These are phyloP conservation scores for Epizoanthus rinbou DNA, from an alignment of 92 coral and sea anemone species.

Conservation along the genomic window DNA sequence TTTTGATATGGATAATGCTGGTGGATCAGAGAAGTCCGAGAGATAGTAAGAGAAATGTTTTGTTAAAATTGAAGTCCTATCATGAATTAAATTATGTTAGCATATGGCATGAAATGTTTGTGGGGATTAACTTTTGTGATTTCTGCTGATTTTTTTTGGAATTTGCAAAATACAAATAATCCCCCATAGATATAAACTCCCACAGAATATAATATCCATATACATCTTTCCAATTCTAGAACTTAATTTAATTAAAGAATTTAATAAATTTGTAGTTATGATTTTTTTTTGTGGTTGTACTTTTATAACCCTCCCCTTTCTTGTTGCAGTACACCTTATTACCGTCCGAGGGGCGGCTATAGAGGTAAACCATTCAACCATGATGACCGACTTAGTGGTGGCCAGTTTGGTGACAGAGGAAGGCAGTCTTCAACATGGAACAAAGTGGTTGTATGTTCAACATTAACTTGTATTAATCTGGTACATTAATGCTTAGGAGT, in stretches of 20 bases:
- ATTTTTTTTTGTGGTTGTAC: not conserved
- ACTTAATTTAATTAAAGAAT: no score
- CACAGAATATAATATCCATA: no score
- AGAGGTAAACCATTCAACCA: conserved; percentile 26
- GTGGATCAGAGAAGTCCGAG: conserved; percentile 30
- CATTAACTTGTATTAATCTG: no score
- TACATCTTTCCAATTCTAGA: not conserved
- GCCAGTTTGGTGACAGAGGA: conserved; percentile 19
- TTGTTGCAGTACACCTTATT: conserved; percentile 28
- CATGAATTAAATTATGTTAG: not conserved
- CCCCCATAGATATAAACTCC: no score
- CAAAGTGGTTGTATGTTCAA: conserved; percentile 33
- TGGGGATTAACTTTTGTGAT: no score
- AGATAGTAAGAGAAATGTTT: conserved; percentile 38
- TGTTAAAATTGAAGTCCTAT: not conserved
- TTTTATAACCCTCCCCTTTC: not conserved
- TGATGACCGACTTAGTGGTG: not conserved
- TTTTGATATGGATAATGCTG: conserved; percentile 59
- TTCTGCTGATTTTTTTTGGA: no score
- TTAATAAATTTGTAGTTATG: no score
- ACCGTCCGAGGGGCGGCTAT: conserved; percentile 25
- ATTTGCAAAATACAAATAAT: no score
- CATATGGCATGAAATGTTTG: no score
- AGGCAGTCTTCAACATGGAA: conserved; percentile 14
- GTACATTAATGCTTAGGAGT: no score